Base-by-base conservation (phyloP, 1,140 invertebrate genomes). In the Oreohelix idahoensis region DNA sequence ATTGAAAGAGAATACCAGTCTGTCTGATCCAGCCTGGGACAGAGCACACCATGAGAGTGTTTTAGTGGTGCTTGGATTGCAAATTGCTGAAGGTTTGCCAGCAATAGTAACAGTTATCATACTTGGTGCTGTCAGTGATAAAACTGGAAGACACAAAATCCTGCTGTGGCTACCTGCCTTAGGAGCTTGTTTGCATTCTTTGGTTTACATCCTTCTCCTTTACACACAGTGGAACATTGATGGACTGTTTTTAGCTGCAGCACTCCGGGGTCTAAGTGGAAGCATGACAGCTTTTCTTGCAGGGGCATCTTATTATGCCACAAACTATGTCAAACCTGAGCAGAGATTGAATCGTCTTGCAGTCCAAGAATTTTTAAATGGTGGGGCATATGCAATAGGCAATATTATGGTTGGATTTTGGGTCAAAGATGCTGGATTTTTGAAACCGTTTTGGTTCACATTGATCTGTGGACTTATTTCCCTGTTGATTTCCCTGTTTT, bases 391-490 rank as follows among this genome's bases (percentile, higher is more conserved):
- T 86, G 90, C 90, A 15, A 74, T 90, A 79, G 90, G 87, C n/a
- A 91, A 91, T 85, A 87, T 91, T 17, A 90, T 91, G 88, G 90
- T 90, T 79, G 90, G 90, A 53, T 90, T 89, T 80, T 91, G 89
- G 89, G 89, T 91, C 13, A 88, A 89, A 78, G 84, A 88, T 49
- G 83, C 74, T 79, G 90, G 89, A 29, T 91, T 89, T 85, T 53
- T 86, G 35, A 87, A 89, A 32, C 90, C 90, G 75, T 90, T 90
- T 73, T 90, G 89, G 90, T 91, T 91, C 81, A 89, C 86, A 39
- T 86, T 90, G 26, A 88, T 91, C 13, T 90, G 86, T 69, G 85
- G 88, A 58, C n/a, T 87, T 20, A 89, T 89, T 36, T 74, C 90
- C 23, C 87, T 91, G n/a, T 79, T 91, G 26, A 86, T 91, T 17